Percentiles rank a stretch among this genome's conserved stretches.
Evolutionary conservation across 2,797 vertebrate species (phyloP).

Genomic region (Triplophysa yarkandensis): DNA sequence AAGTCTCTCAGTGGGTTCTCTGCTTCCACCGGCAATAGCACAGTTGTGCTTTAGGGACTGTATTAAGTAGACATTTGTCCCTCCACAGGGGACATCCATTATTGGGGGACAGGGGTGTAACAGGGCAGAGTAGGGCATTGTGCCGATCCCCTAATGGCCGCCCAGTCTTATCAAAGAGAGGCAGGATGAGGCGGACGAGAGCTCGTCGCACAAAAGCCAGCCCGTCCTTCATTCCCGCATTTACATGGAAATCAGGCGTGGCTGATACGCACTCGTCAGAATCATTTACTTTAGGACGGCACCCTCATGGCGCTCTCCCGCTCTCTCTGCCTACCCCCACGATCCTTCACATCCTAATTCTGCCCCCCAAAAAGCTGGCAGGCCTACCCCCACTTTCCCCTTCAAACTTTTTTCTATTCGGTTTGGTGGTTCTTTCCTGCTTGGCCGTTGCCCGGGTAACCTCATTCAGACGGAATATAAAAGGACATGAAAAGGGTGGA

Average conservation of each 20-base stretch:
- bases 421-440: slow-evolving; percentile 75
- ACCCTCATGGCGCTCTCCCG: slow-evolving; percentile 50
- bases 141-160: slow-evolving; percentile 69
- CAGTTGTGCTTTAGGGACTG: slow-evolving; percentile 61
- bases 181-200: slow-evolving; percentile 64
- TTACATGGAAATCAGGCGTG: slow-evolving; percentile 79
- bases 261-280: slow-evolving; percentile 76
- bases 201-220: slow-evolving; percentile 53
- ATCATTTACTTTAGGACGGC: slow-evolving; percentile 75
- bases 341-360: slow-evolving; percentile 35
- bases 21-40: slow-evolving; percentile 48
- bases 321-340: slow-evolving; percentile 20
- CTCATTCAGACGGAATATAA: slow-evolving; percentile 82
- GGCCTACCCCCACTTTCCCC: slow-evolving; percentile 64
- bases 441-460: slow-evolving; percentile 81
- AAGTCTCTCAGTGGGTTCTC: slow-evolving; percentile 41
- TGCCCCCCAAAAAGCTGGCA: slow-evolving; percentile 55
- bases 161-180: slow-evolving; percentile 75
- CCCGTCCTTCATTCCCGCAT: slow-evolving; percentile 64
- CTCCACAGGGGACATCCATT: slow-evolving; percentile 71
- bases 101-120: slow-evolving; percentile 72
- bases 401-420: slow-evolving; percentile 64
- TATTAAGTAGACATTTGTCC: slow-evolving; percentile 77
- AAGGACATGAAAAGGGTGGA: slow-evolving; percentile 79
- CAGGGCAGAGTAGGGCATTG: slow-evolving; percentile 62